Percentiles rank a stretch among this genome's conserved stretches.
Evolutionary conservation across 2,113 vertebrate species (phyloP).

Genomic region (Anhinga anhinga): DNA sequence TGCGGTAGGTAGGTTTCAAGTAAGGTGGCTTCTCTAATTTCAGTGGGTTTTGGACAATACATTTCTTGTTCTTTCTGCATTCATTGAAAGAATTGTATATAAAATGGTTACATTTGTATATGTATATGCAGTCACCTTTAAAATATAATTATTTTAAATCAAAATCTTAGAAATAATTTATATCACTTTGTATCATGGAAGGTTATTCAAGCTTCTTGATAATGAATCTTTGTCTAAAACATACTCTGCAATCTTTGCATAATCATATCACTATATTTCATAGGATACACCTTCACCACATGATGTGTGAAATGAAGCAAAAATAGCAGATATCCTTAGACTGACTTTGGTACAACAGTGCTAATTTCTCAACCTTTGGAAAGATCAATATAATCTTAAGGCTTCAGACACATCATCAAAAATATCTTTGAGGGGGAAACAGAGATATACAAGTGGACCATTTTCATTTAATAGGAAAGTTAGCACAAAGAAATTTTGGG

Average conservation of each 20-base stretch:
- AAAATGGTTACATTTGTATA: too few species aligned
- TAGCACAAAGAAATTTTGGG: background rate
- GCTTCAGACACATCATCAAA: background rate
- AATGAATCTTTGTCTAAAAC: background rate
- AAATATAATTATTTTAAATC: background rate
- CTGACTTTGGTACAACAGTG: background rate
- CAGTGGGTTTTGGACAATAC: too few species aligned
- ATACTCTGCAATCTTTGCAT: slow-evolving; percentile 5
- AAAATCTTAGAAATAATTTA: background rate
- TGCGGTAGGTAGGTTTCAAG: too few species aligned
- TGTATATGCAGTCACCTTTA: background rate
- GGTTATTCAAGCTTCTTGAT: background rate
- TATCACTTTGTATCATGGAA: background rate
- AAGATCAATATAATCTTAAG: background rate
- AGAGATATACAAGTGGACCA: background rate
- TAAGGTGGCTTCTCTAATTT: too few species aligned
- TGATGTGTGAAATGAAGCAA: slow-evolving; percentile 25
- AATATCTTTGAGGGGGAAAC: background rate
- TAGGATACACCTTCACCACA: background rate
- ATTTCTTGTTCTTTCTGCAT: too few species aligned
- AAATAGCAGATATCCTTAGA: slow-evolving; percentile 17
- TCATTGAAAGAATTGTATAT: too few species aligned
- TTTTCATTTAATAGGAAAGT: background rate
- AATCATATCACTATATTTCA: slow-evolving; percentile 18
- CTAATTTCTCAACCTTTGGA: slow-evolving; percentile 12